Evolutionary conservation across 2,888 invertebrate genomes (phyloP).

Genomic region (Drosophila neotestacea): DNA sequence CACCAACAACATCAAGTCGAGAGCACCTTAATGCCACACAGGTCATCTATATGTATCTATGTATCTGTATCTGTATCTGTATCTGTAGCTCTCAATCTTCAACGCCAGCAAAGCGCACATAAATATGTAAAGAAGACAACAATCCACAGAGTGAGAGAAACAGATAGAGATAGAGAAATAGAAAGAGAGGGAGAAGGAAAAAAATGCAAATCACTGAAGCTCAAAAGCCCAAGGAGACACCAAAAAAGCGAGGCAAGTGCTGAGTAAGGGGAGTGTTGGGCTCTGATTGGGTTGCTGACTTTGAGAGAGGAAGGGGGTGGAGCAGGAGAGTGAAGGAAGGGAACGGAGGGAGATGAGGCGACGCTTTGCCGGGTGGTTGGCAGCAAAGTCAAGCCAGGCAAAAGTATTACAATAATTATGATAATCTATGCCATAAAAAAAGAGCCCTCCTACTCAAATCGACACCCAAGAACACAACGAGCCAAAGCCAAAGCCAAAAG

Average conservation of each 20-base stretch:
- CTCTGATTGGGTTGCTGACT: slow-evolving; percentile 28
- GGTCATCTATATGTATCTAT: slow-evolving; percentile 63
- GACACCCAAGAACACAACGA: slow-evolving; percentile 41
- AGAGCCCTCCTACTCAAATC: slow-evolving; percentile 47
- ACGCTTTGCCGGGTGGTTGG: slow-evolving; percentile 58
- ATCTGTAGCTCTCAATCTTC: slow-evolving; percentile 53
- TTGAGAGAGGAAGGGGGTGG: not conserved
- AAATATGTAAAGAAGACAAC: slow-evolving; percentile 63
- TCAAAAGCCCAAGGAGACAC: slow-evolving; percentile 69
- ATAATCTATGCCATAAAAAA: slow-evolving; percentile 80
- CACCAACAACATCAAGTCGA: slow-evolving; percentile 28
- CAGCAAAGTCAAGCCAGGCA: slow-evolving; percentile 70
- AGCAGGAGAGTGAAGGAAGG: not conserved
- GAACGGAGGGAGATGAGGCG: slow-evolving; percentile 2
- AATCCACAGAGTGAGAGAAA: slow-evolving; percentile 3
- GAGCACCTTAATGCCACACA: slow-evolving; percentile 57
- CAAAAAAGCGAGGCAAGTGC: slow-evolving; percentile 19
- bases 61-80: slow-evolving; percentile 15
- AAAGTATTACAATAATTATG: slow-evolving; percentile 82
- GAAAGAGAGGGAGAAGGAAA: slow-evolving; percentile 14
- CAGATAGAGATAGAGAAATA: not conserved
- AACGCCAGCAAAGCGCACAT: slow-evolving; percentile 59
- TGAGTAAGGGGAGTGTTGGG: slow-evolving; percentile 22
- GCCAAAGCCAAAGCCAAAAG: slow-evolving; percentile 27
- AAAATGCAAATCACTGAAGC: slow-evolving; percentile 77